Evolutionary conservation across 2,113 vertebrate species (phyloP).

Genomic region (Macheiramphus alcinus): DNA sequence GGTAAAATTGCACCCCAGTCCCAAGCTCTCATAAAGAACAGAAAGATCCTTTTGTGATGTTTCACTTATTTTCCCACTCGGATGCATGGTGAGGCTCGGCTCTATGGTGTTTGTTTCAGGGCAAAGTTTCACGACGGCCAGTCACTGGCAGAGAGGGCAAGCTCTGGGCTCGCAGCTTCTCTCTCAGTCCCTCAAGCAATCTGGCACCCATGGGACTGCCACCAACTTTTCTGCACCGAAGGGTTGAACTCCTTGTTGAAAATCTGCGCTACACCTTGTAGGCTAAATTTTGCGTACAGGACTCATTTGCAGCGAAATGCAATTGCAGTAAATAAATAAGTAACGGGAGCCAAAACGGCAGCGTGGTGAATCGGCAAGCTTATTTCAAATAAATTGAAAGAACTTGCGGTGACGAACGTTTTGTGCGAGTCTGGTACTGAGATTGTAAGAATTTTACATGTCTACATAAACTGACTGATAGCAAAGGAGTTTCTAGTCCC

Average conservation of each 20-base stretch:
- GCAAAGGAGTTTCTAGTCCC: slow-evolving; percentile 77
- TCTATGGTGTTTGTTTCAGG: neutral
- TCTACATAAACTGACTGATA: slow-evolving; percentile 71
- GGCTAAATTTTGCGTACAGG: neutral
- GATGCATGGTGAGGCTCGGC: accelerated
- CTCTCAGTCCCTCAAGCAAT: slow-evolving; percentile 24
- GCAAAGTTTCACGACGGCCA: neutral
- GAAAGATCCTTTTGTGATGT: neutral
- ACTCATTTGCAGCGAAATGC: neutral
- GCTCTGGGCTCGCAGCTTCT: slow-evolving; percentile 10
- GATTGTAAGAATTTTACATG: slow-evolving; percentile 63
- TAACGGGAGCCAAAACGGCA: neutral
- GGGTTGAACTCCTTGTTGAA: neutral
- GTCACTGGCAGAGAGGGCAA: neutral
- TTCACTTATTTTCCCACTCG: neutral
- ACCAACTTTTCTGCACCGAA: neutral
- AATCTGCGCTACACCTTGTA: neutral
- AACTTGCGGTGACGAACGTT: neutral
- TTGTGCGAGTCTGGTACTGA: slow-evolving; percentile 9
- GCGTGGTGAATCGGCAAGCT: neutral
- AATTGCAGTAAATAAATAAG: neutral
- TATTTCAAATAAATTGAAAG: neutral
- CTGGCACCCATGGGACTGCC: neutral
- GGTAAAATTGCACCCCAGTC: neutral
- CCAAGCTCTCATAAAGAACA: neutral